phyloP scores from a whole-genome alignment of 2,113 vertebrate genomes.

The Ptilonorhynchus violaceus region DNA sequence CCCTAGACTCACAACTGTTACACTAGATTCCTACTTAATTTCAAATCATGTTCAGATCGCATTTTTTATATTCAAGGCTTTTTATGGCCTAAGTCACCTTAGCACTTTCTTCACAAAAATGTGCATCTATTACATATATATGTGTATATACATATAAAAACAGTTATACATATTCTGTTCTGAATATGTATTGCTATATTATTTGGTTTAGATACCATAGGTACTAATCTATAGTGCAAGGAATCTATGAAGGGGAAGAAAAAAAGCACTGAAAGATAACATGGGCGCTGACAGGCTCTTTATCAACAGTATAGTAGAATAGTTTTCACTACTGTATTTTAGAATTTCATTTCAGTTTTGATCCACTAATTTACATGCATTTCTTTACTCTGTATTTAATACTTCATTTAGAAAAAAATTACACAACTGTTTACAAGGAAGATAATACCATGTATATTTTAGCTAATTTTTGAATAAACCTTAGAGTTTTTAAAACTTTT shows the following conservation, averaged over 20 bases:
- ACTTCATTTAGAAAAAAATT: not conserved
- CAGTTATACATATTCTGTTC: not conserved
- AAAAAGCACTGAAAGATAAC: not conserved
- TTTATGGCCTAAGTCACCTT: not conserved
- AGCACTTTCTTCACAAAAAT: not conserved
- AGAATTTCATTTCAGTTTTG: not conserved
- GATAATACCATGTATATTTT: not conserved
- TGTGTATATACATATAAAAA: not conserved
- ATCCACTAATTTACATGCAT: not conserved
- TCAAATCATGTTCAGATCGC: not conserved
- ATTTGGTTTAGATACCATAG: not conserved
- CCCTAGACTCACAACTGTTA: not conserved
- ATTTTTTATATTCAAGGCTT: not conserved
- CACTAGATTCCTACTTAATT: not conserved
- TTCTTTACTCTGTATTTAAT: not conserved
- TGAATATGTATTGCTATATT: not conserved
- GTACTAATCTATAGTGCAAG: not conserved
- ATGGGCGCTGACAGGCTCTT: not conserved
- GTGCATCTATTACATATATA: not conserved
- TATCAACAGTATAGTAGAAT: not conserved
- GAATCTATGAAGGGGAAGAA: not conserved
- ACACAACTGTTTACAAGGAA: not conserved
- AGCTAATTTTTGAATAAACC: not conserved
- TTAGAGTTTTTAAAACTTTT: not conserved
- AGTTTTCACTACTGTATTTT: not conserved